Evolutionary conservation across 1,140 invertebrate genomes (phyloP).

Genomic region (Campoletis sonorensis): DNA sequence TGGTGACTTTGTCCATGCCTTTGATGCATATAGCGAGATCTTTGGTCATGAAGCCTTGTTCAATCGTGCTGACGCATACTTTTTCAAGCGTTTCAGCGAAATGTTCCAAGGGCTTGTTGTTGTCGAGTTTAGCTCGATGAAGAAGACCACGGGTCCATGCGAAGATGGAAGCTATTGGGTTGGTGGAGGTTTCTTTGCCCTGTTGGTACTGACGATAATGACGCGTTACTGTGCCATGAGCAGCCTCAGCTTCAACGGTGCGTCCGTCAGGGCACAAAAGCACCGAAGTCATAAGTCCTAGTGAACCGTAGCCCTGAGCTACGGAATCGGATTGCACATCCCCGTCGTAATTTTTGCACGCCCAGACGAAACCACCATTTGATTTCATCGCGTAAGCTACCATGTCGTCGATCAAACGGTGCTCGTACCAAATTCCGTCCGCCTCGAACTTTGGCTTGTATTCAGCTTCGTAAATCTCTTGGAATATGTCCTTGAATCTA

Average conservation of each 20-base stretch:
- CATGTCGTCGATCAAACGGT: slow-evolving; percentile 99
- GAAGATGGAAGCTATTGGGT: slow-evolving; percentile 99
- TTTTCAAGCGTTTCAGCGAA: slow-evolving; percentile 92
- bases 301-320: slow-evolving; percentile 94
- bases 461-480: slow-evolving; percentile 95
- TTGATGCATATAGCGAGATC: slow-evolving; percentile 99
- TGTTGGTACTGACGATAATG: slow-evolving; percentile 96
- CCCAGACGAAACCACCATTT: slow-evolving; percentile 99
- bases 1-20: slow-evolving; percentile 89
- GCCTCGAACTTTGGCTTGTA: slow-evolving; percentile 93
- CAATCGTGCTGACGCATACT: slow-evolving; percentile 96
- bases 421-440: slow-evolving; percentile 96
- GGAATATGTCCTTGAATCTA: slow-evolving; percentile 99
- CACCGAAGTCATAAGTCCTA: slow-evolving; percentile 98
- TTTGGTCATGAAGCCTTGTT: slow-evolving; percentile 97
- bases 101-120: slow-evolving; percentile 85
- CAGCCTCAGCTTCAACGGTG: slow-evolving; percentile 98
- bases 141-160: slow-evolving; percentile 96
- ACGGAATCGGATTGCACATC: slow-evolving; percentile 99
- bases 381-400: slow-evolving; percentile 99
- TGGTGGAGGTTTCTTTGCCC: slow-evolving; percentile 98
- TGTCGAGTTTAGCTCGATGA: slow-evolving; percentile 95
- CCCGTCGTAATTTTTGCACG: slow-evolving; percentile 99
- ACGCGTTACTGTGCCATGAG: slow-evolving; percentile 97
- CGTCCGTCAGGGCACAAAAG: slow-evolving; percentile 96